Evolutionary conservation across 92 coral and sea anemone genomes (phyloP), one percentile per base, ranked within the genome.

Genomic region (Parazoanthus atlanticus): DNA sequence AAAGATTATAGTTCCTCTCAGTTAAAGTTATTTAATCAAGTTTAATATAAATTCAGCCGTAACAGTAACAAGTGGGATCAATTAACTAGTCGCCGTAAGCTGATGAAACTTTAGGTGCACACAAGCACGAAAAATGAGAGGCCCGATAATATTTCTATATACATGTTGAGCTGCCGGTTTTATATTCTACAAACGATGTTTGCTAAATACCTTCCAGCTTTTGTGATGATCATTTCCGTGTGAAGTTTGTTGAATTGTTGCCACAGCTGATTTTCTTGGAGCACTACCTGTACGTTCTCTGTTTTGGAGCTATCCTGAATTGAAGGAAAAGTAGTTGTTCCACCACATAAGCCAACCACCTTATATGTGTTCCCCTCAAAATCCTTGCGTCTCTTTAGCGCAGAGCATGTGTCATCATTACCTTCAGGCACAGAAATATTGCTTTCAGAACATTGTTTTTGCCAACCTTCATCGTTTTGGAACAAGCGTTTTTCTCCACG

Each of bases 211-310:
- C 99, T 95, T 81, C 99, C 99, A 21, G 99, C 96, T 78, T 96
- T 96, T n/a, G 99, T 96, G 29, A 96, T 96, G 84, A 96, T 96
- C 99, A 96, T 96, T 89, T 96, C 98, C 58, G 99, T 96, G n/a
- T 96, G 97, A 29, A 96, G 90, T 80, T 95, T 94, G 84, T 93
- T 96, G 80, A 96, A 96, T 61, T 96, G 88, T 83, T 93, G 96
- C 99, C 99, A 96, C 40, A 96, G 88, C 67, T 95, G 98, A 90
- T 91, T 90, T 34, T 98, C 99, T 83, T 96, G 98, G 23, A 96
- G 93, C 29, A 86, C 93, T 9, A 94, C 99, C 28, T 92, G 90
- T 32, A 96, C 91, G 77, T 91, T 94, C 66, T 86, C 93, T 33
- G 94, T 74, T 19, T 80, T 70, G 89, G 90, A 54, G 85, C 84